These are phyloP conservation scores for Chirona hameri DNA, from an alignment of 2,888 invertebrate genomes.

Conservation along the genomic window DNA sequence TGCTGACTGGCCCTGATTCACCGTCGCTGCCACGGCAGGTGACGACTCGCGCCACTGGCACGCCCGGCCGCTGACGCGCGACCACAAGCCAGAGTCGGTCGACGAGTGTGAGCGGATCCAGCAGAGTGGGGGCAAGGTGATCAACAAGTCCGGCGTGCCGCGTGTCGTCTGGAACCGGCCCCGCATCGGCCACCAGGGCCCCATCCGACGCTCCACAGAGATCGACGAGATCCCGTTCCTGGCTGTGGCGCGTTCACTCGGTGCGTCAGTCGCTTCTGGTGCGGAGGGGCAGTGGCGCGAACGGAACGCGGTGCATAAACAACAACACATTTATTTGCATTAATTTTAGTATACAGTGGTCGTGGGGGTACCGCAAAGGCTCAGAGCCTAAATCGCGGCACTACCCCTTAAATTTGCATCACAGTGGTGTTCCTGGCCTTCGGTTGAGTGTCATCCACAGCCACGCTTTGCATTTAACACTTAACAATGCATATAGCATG, in stretches of 20 bases:
- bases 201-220: constrained; percentile 80
- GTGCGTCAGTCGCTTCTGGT: constrained; percentile 46
- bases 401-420: no score
- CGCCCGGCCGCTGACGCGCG: constrained; percentile 76
- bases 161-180: constrained; percentile 97
- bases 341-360: no score
- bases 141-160: constrained; percentile 77
- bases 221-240: constrained; percentile 93
- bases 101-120: constrained; percentile 78
- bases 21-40: not conserved
- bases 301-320: no score
- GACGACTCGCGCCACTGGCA: constrained; percentile 58
- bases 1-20: not conserved
- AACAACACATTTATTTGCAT: no score
- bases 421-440: no score
- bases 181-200: constrained; percentile 75
- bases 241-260: constrained; percentile 92
- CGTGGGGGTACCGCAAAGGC: no score
- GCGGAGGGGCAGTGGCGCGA: no score
- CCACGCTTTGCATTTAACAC: no score
- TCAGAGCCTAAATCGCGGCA: no score
- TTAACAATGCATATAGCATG: no score
- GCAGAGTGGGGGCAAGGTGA: constrained; percentile 62
- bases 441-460: no score
- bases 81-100: constrained; percentile 91